Evolutionary conservation across 2,888 invertebrate genomes (phyloP), one percentile per base, ranked within the genome.

Genomic region (Andrena bicolor): DNA sequence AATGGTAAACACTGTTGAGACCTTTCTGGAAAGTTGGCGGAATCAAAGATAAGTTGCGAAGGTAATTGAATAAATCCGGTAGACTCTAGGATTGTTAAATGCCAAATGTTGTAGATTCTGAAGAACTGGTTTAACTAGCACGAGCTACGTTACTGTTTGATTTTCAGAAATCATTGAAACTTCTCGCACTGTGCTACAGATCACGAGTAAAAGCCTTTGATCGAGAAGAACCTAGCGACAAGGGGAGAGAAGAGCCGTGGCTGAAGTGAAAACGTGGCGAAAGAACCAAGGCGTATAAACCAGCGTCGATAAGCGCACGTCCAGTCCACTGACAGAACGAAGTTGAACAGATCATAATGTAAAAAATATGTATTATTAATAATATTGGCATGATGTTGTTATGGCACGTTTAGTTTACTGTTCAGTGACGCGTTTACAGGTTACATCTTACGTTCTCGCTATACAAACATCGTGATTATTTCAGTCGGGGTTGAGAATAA

Each of bases 351-450:
- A 90, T 88, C 82, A 85, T 89, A 91, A 91, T 90, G 90, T 91
- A 91, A 91, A 92, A 91, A 92, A 92, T 91, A 92, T 88, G 89
- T 89, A 91, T 91, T 92, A 93, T 92, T 86, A 88, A 88, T 92
- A 93, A 92, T 91, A 92, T 93, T 93, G 93, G 93, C 93, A 93
- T 93, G 92, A 92, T 92, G 92, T 93, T 91, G 84, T 92, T 93
- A 93, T 93, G 93, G 93, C 93, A 93, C 93, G 92, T 93, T 93
- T 90, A 92, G 88, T 92, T 91, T 90, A 91, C 89, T 93, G 92
- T 83, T 88, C 89, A 88, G 80, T 90, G 89, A 91, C 90, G 91
- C 90, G 84, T 91, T 90, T 86, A 77, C 80, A 80, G 58, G 35
- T 70, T 83, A 56, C 77, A 79, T 75, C 74, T 78, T 82, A 88